Percentiles rank a stretch among this genome's conserved stretches.
These are phyloP conservation scores for Drosophila nr. perissopoda DNA, from an alignment of 2,888 invertebrate genomes.

Conservation along the genomic window DNA sequence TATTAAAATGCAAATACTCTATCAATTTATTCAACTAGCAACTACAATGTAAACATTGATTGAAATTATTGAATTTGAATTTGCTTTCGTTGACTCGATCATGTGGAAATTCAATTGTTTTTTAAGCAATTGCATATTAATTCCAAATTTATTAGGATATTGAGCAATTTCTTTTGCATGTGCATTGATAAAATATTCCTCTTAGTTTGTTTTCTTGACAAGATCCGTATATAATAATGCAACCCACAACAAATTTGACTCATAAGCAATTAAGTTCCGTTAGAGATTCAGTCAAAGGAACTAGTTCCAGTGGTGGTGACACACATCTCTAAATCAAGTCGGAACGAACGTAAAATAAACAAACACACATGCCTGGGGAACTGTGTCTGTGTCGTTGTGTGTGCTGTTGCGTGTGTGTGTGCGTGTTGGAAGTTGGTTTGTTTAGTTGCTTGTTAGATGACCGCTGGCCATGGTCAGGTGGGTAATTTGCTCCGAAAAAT, in stretches of 20 bases:
- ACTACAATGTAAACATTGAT: neutral
- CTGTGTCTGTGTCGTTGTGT: neutral
- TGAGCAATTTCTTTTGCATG: neutral
- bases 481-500: slow-evolving; percentile 76
- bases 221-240: neutral
- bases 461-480: slow-evolving; percentile 60
- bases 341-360: slow-evolving; percentile 17
- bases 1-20: neutral
- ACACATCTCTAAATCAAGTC: slow-evolving; percentile 13
- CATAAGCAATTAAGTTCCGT: neutral
- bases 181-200: neutral
- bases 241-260: neutral
- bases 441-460: slow-evolving; percentile 58
- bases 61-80: neutral
- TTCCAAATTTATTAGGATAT: neutral
- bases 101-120: neutral
- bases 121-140: neutral
- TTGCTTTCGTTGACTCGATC: neutral
- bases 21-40: neutral
- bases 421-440: slow-evolving; percentile 43
- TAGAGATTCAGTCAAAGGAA: slow-evolving; percentile 8
- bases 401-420: neutral
- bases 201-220: neutral
- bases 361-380: slow-evolving; percentile 20
- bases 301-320: slow-evolving; percentile 8